Base-by-base conservation (phyloP, 2,797 vertebrate genomes). In the Linurgus olivaceus region DNA sequence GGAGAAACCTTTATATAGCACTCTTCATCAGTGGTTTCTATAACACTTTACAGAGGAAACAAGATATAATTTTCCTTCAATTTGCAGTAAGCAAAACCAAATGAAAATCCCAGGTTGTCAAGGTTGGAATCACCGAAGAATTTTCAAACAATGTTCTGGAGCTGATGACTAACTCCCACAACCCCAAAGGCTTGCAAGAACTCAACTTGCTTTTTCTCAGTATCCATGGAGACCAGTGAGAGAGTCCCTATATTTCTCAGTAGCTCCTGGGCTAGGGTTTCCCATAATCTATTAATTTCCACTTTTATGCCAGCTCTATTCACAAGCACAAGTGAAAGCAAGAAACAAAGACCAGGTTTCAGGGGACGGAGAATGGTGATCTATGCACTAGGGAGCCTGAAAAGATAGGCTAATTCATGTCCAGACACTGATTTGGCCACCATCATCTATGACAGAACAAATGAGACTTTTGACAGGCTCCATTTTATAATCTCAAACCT, bases 341-440 rank as follows among this genome's bases (percentile, higher is more conserved):
- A 42, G 40, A 87, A 90, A 74, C 9, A 67, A 74, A 45, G 25
- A 11, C 8, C 25, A 77, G 11, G 26, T 68, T 31, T 72, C 33
- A 44, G 23, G 61, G 38, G 4, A 73, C 2, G 8, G 3, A 81
- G 11, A 78, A n/a, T 17, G 3, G 31, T 35, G 14, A 33, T 48
- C 38, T n/a, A 23, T 20, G 15, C 14, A 33, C 9, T 18, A 73
- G 11, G 0, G 6, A 73, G 28, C 3, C 47, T 31, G 18, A 18
- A 59, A 44, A 52, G 6, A 52, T 3, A 13, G 17, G 68, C 0
- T 4, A 7, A 31, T 1, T 50, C 13, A 40, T 44, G 59, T 61
- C 20, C 31, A 75, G 25, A 59, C 6, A 25, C 17, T 13, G 21
- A 75, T 85, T 48, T 59, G 37, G 21, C 6, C 59, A 75, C 5